Evolutionary conservation across 1,140 invertebrate species (phyloP), one percentile per base, ranked within the genome.

Genomic region (Sinella curviseta): DNA sequence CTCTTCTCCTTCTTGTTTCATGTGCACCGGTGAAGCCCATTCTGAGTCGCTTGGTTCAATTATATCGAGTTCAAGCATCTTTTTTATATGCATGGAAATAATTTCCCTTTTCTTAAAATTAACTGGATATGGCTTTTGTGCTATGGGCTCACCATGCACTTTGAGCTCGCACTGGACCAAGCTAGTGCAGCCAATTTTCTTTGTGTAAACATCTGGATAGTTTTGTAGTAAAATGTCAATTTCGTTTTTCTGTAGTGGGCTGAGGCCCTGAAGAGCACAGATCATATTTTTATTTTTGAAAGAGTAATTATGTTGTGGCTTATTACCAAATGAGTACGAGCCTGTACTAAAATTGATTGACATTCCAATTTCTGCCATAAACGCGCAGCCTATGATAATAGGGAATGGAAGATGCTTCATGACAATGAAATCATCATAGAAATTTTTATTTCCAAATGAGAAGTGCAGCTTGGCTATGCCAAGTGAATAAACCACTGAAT

Each of bases 1-100:
- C 12, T 77, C 24, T 75, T 79, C 16, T 24, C 74, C 16, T 80
- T 79, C 48, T 48, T 74, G 74, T 79, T 85, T 83, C 31, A 85
- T 67, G 26, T 83, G 74, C 1, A 83, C 77, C 33, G 84, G 84
- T 33, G 28, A 36, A 3, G 81, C n/a, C 77, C 77, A 86, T 34
- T 82, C 78, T 24, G 77, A 80, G 31, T 74, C 76, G 4, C 79
- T 80, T 26, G 60, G 74, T 74, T 78, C 54, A 54, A 86, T 84
- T 2, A 85, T 80, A 1, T 74, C 77, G 1, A 76, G 33, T 14
- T 82, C 48, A 48, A 84, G 55, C 67, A 85, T 77, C 28, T 85
- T 78, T 36, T 82, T 16, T 14, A 85, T 39, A 16, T 82, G 28
- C 48, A 76, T 20, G 2, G 73, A 24, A 17, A 85, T 80, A 14